phyloP scores from a whole-genome alignment of 1,140 invertebrate species.

The Conus ventricosus region DNA sequence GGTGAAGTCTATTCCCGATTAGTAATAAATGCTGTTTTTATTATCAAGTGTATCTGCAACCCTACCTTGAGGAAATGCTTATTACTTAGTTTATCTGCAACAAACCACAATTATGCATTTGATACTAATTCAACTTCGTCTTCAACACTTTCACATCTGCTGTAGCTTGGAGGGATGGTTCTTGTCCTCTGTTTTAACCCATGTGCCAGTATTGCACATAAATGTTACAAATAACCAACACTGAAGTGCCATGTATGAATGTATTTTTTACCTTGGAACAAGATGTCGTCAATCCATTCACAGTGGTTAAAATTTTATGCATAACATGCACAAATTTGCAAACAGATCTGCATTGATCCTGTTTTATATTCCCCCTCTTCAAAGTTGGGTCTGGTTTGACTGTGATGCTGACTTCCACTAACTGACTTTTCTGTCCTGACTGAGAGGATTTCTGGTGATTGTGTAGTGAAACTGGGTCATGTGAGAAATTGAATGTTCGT shows the following conservation, averaged over 20 bases:
- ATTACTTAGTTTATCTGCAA: neutral
- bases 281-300: neutral
- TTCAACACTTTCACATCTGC: neutral
- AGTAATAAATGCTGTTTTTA: neutral
- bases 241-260: neutral
- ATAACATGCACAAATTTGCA: neutral
- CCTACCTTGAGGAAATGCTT: neutral
- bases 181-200: neutral
- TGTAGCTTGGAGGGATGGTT: neutral
- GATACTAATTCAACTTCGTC: neutral
- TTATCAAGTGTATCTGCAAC: neutral
- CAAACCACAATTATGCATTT: conserved; percentile 7
- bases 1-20: too few relatives aligned
- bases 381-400: neutral
- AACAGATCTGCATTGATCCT: neutral
- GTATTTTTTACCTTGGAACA: neutral
- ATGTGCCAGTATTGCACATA: neutral
- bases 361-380: neutral
- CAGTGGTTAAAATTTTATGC: neutral
- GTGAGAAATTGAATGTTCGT: neutral
- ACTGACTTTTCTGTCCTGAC: neutral
- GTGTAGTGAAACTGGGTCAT: neutral
- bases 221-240: neutral
- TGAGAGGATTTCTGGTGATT: neutral
- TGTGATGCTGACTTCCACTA: neutral